A percentile compares a stretch with the other conserved stretches of the same genome.
These are phyloP conservation scores for Darevskia mixta DNA, from an alignment of 2,797 vertebrate genomes.

Conservation along the genomic window DNA sequence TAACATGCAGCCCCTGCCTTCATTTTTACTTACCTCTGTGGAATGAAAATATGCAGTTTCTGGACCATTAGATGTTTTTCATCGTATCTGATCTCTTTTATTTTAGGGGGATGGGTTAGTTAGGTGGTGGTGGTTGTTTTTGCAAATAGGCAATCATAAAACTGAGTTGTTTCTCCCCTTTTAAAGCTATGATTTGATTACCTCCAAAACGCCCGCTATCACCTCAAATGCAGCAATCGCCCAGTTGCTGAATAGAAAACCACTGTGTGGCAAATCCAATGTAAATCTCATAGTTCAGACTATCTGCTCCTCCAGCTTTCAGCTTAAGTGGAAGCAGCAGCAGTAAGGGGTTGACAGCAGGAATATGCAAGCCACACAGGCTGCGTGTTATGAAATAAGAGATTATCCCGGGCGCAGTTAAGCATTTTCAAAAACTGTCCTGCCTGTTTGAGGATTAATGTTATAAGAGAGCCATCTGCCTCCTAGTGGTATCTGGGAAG, in stretches of 20 bases:
- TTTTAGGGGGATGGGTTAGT: background rate
- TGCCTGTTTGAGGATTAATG: background rate
- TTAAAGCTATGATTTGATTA: conserved; percentile 27
- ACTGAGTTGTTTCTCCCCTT: conserved; percentile 25
- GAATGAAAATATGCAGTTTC: background rate
- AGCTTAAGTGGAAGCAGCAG: conserved; percentile 33
- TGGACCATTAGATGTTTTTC: conserved; percentile 15
- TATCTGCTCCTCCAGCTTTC: conserved; percentile 47
- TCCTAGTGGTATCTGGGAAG: background rate
- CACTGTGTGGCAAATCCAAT: conserved; percentile 39
- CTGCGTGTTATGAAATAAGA: conserved; percentile 37
- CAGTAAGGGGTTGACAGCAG: background rate
- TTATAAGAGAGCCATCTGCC: background rate
- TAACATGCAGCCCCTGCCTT: rapidly evolving
- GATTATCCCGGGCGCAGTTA: conserved; percentile 4
- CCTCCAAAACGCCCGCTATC: conserved; percentile 27
- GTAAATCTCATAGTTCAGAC: conserved; percentile 45
- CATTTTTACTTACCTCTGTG: conserved; percentile 18
- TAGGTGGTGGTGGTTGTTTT: background rate
- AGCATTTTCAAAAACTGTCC: background rate
- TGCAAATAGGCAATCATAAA: conserved; percentile 21
- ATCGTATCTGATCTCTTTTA: background rate
- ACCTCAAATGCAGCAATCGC: conserved; percentile 33
- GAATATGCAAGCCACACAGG: conserved; percentile 15
- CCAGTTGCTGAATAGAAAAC: conserved; percentile 24